Evolutionary conservation across 1,140 invertebrate species (phyloP).

Genomic region (Drosophila burlai): DNA sequence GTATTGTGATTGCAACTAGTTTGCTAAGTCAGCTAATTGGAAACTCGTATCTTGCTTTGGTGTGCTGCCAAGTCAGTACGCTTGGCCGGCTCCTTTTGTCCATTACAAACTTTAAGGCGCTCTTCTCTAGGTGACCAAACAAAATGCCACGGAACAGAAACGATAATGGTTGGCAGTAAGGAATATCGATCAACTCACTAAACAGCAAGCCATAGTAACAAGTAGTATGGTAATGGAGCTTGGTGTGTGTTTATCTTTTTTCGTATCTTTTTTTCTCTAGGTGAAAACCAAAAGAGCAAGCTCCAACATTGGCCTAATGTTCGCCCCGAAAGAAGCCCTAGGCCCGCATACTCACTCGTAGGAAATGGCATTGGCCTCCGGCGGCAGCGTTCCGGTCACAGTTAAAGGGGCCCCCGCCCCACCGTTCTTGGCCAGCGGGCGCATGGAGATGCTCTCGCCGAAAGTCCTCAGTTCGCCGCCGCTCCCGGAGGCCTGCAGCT

Average conservation of each 20-base stretch:
- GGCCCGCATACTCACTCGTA: conserved; percentile 76
- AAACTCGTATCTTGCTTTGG: conserved; percentile 41
- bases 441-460: conserved; percentile 91
- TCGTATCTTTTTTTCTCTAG: conserved; percentile 25
- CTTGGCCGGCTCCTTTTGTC: conserved; percentile 75
- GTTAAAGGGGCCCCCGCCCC: conserved; percentile 39
- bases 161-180: conserved; percentile 41
- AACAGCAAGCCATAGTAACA: conserved; percentile 77
- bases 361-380: conserved; percentile 76
- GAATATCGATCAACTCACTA: conserved; percentile 71
- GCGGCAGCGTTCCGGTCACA: conserved; percentile 60
- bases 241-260: conserved; percentile 32
- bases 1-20: conserved; percentile 62
- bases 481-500: conserved; percentile 55
- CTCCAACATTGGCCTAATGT: conserved; percentile 31
- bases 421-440: conserved; percentile 87
- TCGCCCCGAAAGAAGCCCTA: not conserved
- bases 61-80: conserved; percentile 41
- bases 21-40: conserved; percentile 63
- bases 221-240: conserved; percentile 55
- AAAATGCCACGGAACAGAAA: conserved; percentile 67
- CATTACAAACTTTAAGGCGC: conserved; percentile 80
- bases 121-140: conserved; percentile 63
- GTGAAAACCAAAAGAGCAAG: conserved; percentile 47
- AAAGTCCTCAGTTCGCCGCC: conserved; percentile 85